These are phyloP conservation scores for Alcedo atthis DNA, from an alignment of 2,797 vertebrate genomes.

Conservation along the genomic window DNA sequence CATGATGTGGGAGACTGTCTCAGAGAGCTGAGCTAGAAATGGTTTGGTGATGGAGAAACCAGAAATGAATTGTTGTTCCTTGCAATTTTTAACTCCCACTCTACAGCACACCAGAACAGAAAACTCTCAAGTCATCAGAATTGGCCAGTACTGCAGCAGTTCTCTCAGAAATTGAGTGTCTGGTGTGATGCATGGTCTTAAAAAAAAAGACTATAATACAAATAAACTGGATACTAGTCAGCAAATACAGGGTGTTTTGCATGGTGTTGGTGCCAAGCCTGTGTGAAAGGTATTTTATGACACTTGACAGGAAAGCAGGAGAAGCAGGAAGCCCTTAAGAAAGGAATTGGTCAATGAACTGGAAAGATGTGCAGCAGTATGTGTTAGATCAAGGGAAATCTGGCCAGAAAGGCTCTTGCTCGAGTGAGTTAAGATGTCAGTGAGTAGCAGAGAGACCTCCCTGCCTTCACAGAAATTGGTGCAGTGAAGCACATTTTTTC, in stretches of 20 bases:
- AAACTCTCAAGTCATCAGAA: conserved; percentile 6
- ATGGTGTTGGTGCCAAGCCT: not conserved
- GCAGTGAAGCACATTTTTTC: not conserved
- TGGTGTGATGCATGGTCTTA: not conserved
- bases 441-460: not conserved
- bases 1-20: not conserved
- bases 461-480: not conserved
- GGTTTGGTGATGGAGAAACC: not conserved
- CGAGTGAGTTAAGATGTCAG: not conserved
- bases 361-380: not conserved
- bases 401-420: not conserved
- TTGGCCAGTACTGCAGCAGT: not conserved
- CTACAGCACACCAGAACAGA: not conserved
- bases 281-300: not conserved
- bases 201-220: not conserved
- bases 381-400: not conserved
- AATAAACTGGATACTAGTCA: not conserved
- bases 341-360: not conserved
- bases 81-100: not conserved
- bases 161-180: not conserved
- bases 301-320: not conserved
- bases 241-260: not conserved
- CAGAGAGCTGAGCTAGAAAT: not conserved
- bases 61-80: not conserved
- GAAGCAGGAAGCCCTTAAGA: not conserved